phyloP scores from a whole-genome alignment of 2,888 invertebrate species.

The Eupithecia insigniata region DNA sequence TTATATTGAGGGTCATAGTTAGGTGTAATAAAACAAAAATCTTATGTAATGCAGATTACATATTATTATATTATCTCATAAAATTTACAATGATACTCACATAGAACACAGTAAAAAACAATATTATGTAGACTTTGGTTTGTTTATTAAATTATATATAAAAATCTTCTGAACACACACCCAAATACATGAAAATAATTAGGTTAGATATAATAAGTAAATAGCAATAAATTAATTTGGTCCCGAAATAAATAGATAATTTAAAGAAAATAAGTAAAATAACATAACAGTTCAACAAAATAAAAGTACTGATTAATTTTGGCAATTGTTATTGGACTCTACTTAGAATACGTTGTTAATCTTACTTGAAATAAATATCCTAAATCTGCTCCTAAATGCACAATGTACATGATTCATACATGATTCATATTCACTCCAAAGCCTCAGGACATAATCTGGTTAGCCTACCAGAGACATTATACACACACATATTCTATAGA shows the following conservation, averaged over 20 bases:
- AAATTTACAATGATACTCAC: conserved; percentile 67
- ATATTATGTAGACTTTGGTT: conserved; percentile 82
- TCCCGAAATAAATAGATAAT: conserved; percentile 84
- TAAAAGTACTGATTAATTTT: conserved; percentile 82
- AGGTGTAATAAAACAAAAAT: conserved; percentile 55
- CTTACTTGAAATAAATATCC: conserved; percentile 79
- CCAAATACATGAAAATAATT: conserved; percentile 73
- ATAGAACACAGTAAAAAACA: conserved; percentile 75
- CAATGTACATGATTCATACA: conserved; percentile 70
- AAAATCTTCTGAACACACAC: conserved; percentile 79
- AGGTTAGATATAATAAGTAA: too few relatives aligned
- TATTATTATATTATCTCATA: conserved; percentile 66
- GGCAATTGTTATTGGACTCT: conserved; percentile 81
- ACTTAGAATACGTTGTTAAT: conserved; percentile 73
- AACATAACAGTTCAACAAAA: conserved; percentile 68
- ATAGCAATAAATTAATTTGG: conserved; percentile 84
- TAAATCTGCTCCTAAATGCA: conserved; percentile 58
- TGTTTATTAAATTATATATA: conserved; percentile 83
- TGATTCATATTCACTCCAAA: conserved; percentile 61
- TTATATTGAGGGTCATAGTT: not conserved
- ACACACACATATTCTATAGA: conserved; percentile 66
- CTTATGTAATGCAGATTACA: conserved; percentile 69
- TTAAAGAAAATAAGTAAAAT: conserved; percentile 71
- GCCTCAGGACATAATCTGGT: conserved; percentile 47
- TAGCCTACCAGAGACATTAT: conserved; percentile 65